Percentiles rank a stretch among this genome's conserved stretches.
These are phyloP conservation scores for Salvator merianae DNA, from an alignment of 2,113 vertebrate species.

Conservation along the genomic window DNA sequence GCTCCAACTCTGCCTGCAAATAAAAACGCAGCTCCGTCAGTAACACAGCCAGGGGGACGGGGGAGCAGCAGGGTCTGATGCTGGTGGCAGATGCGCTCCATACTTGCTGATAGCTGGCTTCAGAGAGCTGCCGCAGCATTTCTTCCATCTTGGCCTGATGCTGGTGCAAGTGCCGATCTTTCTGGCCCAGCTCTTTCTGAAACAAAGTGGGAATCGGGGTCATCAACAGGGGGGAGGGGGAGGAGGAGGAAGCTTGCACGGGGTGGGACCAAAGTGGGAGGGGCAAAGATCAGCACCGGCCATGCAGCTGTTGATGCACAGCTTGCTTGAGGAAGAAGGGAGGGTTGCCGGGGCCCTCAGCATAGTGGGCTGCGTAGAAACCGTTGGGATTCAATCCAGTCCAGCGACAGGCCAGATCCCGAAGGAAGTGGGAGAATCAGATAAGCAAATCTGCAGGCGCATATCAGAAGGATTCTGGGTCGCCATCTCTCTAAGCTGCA, in stretches of 20 bases:
- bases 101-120: constrained; percentile 88
- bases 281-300: background rate
- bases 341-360: background rate
- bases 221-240: background rate
- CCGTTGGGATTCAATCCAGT: background rate
- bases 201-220: constrained; percentile 20
- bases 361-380: background rate
- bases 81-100: background rate
- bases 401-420: background rate
- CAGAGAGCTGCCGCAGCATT: constrained; percentile 80
- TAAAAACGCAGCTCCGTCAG: constrained; percentile 12
- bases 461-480: background rate
- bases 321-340: background rate
- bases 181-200: constrained; percentile 92
- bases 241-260: background rate
- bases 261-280: background rate
- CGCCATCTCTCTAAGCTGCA: background rate
- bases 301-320: background rate
- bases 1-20: constrained; percentile 81
- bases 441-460: background rate
- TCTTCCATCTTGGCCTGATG: constrained; percentile 90
- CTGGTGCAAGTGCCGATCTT: constrained; percentile 90
- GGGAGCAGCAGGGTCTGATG: background rate
- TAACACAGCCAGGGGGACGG: background rate
- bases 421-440: too few relatives aligned